Evolutionary conservation across 2,113 vertebrate species (phyloP).

Genomic region (Eleginops maclovinus): DNA sequence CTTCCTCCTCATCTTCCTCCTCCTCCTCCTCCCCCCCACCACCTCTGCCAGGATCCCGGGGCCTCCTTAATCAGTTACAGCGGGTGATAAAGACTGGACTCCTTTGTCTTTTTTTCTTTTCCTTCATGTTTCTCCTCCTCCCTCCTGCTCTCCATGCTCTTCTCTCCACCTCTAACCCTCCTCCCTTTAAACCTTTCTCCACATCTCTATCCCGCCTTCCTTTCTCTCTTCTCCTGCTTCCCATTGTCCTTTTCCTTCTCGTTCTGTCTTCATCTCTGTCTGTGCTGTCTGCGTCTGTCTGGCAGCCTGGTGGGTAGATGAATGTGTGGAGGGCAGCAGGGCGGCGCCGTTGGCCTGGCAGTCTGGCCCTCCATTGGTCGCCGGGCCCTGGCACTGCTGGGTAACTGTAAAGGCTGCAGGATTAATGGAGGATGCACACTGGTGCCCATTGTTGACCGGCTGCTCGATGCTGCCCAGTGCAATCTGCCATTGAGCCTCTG

Average conservation of each 20-base stretch:
- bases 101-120: conserved; percentile 39
- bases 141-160: conserved; percentile 5
- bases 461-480: conserved; percentile 60
- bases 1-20: conserved; percentile 12
- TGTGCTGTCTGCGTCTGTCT: conserved; percentile 61
- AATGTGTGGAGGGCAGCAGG: conserved; percentile 72
- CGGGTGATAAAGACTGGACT: conserved; percentile 53
- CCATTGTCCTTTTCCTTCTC: conserved; percentile 56
- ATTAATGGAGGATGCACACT: conserved; percentile 79
- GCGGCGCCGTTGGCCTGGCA: conserved; percentile 64
- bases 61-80: conserved; percentile 71
- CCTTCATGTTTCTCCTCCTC: conserved; percentile 24
- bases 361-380: conserved; percentile 69
- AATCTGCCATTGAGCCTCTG: conserved; percentile 73
- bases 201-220: conserved; percentile 30
- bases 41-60: conserved; percentile 58
- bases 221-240: conserved; percentile 32
- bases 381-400: conserved; percentile 61
- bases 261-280: conserved; percentile 52
- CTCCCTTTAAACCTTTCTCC: conserved; percentile 19
- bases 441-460: conserved; percentile 77
- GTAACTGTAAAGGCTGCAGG: conserved; percentile 72
- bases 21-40: conserved; percentile 13
- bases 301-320: conserved; percentile 74
- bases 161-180: conserved; percentile 17